Percentiles rank a stretch among this genome's conserved stretches.
Conservation (phyloP, 1,140 invertebrate genomes). For the Sweltsa coloradensis region DNA sequence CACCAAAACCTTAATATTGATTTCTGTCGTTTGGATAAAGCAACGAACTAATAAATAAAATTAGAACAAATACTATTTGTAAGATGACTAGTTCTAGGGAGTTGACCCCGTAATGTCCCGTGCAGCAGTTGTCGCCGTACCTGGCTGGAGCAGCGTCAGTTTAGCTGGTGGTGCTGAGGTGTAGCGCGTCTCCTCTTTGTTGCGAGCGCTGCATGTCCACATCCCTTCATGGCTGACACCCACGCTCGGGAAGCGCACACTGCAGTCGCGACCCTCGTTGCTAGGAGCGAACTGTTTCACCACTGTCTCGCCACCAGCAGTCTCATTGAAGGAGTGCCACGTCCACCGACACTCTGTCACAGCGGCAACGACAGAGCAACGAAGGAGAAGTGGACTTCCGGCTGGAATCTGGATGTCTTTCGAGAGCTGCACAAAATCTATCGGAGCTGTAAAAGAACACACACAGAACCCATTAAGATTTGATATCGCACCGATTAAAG, state of each 20-base stretch:
- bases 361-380: slow-evolving; percentile 27
- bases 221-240: slow-evolving; percentile 29
- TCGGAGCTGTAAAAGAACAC: slow-evolving; percentile 24
- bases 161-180: slow-evolving; percentile 33
- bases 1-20: too few relatives aligned
- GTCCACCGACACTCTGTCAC: slow-evolving; percentile 34
- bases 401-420: slow-evolving; percentile 31
- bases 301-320: slow-evolving; percentile 27
- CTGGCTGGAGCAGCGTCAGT: slow-evolving; percentile 32
- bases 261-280: slow-evolving; percentile 29
- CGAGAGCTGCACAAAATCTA: slow-evolving; percentile 31
- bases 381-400: slow-evolving; percentile 27
- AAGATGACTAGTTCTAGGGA: background rate
- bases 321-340: slow-evolving; percentile 28
- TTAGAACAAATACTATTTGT: too few relatives aligned
- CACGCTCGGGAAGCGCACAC: slow-evolving; percentile 29
- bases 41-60: too few relatives aligned
- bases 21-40: too few relatives aligned
- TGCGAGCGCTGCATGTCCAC: slow-evolving; percentile 31
- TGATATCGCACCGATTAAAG: too few relatives aligned
- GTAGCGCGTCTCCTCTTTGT: slow-evolving; percentile 26
- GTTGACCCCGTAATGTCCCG: background rate
- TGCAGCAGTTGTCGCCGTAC: slow-evolving; percentile 24
- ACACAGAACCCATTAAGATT: background rate
- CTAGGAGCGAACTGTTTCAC: slow-evolving; percentile 31